Evolutionary conservation across 1,140 invertebrate genomes (phyloP), one percentile per base, ranked within the genome.

Genomic region (Pseudomyrmex pallidus): DNA sequence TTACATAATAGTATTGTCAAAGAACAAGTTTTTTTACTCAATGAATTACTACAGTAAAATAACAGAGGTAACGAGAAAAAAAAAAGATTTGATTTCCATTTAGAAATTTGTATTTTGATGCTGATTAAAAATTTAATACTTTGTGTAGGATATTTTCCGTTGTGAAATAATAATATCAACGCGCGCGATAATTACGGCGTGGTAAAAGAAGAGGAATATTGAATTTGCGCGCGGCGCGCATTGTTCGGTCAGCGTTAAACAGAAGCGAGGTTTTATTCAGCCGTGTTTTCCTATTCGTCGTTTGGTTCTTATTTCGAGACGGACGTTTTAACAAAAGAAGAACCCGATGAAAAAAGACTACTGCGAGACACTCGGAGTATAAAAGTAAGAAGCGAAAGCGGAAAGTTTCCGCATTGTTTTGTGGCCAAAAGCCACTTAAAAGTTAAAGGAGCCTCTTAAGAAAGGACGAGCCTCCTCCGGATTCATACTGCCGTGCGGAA

Each of bases 361-460:
- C 52, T n/a, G 22, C 17, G 15, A 48, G 59, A 35, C n/a, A 17
- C 44, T 10, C 35, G 59, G 44, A 12, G 57, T 64, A 61, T 57
- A 73, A 74, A 84, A 25, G n/a, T 59, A 67, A 74, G 76, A 78
- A 12, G 80, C 72, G 17, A 84, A 46, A 85, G 61, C 73, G 78
- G 66, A 88, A 87, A 91, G 78, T 85, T 85, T 87, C 85, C 66
- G 85, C 84, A 90, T 91, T 91, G 90, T 91, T 90, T 90, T 67
- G 72, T 64, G 72, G 25, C 72, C 73, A 66, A 85, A 87, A 90
- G 85, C 86, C 83, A 89, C 85, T 92, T 91, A 87, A 91, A 91
- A 91, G 87, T 91, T 91, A 88, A 88, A 89, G 87, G 56, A 89
- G 87, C 64, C 86, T 87, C 84, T 70, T 87, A 86, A 86, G 82